These are phyloP conservation scores for Geotrypetes seraphini DNA, from an alignment of 2,797 vertebrate genomes.

Conservation along the genomic window DNA sequence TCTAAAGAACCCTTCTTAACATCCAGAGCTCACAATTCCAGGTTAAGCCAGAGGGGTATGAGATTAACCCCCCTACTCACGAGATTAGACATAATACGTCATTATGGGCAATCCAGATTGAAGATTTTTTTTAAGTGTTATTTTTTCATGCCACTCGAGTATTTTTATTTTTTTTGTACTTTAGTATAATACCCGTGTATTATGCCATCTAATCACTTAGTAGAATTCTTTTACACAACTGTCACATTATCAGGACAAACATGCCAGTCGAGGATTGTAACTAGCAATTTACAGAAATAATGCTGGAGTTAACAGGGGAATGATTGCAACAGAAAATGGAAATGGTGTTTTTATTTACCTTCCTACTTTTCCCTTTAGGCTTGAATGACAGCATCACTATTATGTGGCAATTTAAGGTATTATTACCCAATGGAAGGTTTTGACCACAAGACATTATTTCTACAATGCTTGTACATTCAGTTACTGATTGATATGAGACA, in stretches of 20 bases:
- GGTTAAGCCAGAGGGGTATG: too few relatives aligned
- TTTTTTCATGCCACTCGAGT: too few relatives aligned
- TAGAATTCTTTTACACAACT: conserved; percentile 57
- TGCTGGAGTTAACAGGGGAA: conserved; percentile 48
- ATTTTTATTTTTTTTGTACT: too few relatives aligned
- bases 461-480: not conserved
- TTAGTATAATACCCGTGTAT: conserved; percentile 37
- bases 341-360: conserved; percentile 44
- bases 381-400: conserved; percentile 1
- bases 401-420: not conserved
- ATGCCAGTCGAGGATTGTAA: conserved; percentile 58
- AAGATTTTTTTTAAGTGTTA: too few relatives aligned
- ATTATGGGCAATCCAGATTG: too few relatives aligned
- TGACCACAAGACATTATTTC: not conserved
- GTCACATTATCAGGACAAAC: conserved; percentile 61
- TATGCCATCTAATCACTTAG: conserved; percentile 53
- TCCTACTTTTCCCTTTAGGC: conserved; percentile 15
- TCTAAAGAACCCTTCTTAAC: too few relatives aligned
- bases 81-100: too few relatives aligned
- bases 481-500: not conserved
- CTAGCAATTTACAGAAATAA: conserved; percentile 57
- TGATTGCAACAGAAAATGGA: conserved; percentile 23
- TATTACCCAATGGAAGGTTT: conserved; percentile 8
- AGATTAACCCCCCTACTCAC: too few relatives aligned
- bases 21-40: too few relatives aligned